Evolutionary conservation across 2,888 invertebrate genomes (phyloP).

Genomic region (Baccha elongata): DNA sequence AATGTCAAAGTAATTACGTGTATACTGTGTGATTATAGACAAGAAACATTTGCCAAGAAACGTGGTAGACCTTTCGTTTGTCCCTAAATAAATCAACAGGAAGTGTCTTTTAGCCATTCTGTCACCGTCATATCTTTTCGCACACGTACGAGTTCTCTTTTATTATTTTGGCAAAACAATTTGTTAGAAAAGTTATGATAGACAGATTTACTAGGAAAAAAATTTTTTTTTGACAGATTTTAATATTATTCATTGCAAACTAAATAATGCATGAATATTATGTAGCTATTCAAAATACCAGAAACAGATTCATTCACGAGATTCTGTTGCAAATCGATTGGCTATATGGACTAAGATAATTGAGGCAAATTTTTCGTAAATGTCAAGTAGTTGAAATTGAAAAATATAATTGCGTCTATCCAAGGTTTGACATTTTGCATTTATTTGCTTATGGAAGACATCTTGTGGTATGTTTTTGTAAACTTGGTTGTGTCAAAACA

Average conservation of each 20-base stretch:
- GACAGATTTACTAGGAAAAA: slow-evolving; percentile 33
- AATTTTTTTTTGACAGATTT: slow-evolving; percentile 46
- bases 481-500: slow-evolving; percentile 45
- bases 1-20: slow-evolving; percentile 54
- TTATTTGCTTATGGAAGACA: slow-evolving; percentile 36
- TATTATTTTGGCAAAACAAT: slow-evolving; percentile 58
- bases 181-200: slow-evolving; percentile 44
- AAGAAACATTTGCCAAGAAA: slow-evolving; percentile 39
- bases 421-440: slow-evolving; percentile 47
- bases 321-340: slow-evolving; percentile 24
- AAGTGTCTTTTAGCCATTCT: slow-evolving; percentile 58
- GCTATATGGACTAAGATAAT: slow-evolving; percentile 23
- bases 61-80: slow-evolving; percentile 33
- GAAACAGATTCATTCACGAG: slow-evolving; percentile 38
- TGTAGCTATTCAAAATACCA: neutral
- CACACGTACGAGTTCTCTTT: slow-evolving; percentile 15
- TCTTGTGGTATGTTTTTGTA: slow-evolving; percentile 22
- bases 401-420: slow-evolving; percentile 60
- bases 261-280: neutral
- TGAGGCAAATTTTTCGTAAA: slow-evolving; percentile 30
- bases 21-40: slow-evolving; percentile 22
- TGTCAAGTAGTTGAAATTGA: slow-evolving; percentile 21
- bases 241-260: slow-evolving; percentile 35
- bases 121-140: slow-evolving; percentile 31
- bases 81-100: slow-evolving; percentile 63